phyloP scores from a whole-genome alignment of 2,113 vertebrate genomes.

The Euleptes europaea region DNA sequence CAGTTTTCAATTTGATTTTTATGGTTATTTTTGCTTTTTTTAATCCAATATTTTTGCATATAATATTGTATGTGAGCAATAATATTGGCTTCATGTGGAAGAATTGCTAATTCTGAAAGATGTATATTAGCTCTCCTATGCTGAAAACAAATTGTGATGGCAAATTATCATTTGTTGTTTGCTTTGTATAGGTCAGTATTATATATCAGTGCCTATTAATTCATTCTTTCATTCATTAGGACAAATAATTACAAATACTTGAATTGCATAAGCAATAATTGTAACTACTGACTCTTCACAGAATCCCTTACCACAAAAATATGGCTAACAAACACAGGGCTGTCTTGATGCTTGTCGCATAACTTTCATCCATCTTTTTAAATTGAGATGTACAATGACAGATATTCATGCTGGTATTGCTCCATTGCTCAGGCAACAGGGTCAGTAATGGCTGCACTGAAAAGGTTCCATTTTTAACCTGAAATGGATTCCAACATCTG shows the following conservation, averaged over 20 bases:
- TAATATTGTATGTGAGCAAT: neutral
- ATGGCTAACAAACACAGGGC: constrained; percentile 20
- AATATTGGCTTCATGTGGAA: constrained; percentile 2
- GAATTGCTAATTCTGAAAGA: neutral
- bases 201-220: constrained; percentile 13
- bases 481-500: constrained; percentile 39
- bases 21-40: neutral
- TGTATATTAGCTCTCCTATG: neutral
- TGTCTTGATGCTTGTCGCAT: constrained; percentile 23
- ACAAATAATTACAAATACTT: constrained; percentile 48
- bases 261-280: constrained; percentile 44
- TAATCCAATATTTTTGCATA: neutral
- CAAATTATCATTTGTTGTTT: neutral
- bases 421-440: constrained; percentile 65
- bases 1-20: neutral
- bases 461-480: constrained; percentile 49
- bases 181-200: neutral
- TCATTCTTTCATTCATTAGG: constrained; percentile 35
- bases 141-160: neutral
- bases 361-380: constrained; percentile 44
- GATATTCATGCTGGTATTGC: constrained; percentile 49
- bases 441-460: constrained; percentile 28
- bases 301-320: constrained; percentile 33
- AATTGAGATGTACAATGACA: constrained; percentile 48
- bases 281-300: constrained; percentile 26